Conservation (phyloP, 2,888 invertebrate species). For the Aleiodes testaceus region DNA sequence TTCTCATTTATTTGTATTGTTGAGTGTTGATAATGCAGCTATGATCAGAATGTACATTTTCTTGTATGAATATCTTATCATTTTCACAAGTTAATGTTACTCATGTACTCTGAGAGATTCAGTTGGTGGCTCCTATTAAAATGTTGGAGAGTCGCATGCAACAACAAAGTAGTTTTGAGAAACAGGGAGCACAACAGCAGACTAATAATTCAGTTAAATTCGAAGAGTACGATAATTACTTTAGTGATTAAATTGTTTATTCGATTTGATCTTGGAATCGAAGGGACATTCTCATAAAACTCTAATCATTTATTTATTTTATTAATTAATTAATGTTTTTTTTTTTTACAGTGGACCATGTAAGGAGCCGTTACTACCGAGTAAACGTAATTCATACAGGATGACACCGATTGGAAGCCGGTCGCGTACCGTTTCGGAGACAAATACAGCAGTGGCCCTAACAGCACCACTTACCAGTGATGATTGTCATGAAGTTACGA, state of each 20-base stretch:
- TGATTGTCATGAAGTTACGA: constrained; percentile 63
- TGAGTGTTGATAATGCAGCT: background rate
- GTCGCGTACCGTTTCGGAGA: constrained; percentile 66
- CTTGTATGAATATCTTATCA: constrained; percentile 36
- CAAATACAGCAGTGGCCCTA: constrained; percentile 56
- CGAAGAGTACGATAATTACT: constrained; percentile 58
- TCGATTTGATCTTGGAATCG: background rate
- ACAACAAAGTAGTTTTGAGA: constrained; percentile 53
- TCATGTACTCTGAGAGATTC: constrained; percentile 58
- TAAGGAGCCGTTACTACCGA: constrained; percentile 66
- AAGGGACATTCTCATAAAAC: too few relatives aligned
- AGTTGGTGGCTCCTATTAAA: constrained; percentile 59
- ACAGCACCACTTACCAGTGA: constrained; percentile 55
- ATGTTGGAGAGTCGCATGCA: constrained; percentile 67
- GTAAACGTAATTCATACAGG: constrained; percentile 62
- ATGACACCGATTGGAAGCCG: constrained; percentile 68
- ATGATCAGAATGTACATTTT: background rate
- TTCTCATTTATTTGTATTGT: constrained; percentile 31
- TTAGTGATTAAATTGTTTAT: background rate
- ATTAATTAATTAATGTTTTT: background rate
- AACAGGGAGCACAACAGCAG: constrained; percentile 49
- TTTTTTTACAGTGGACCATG: constrained; percentile 66
- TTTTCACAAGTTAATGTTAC: constrained; percentile 51
- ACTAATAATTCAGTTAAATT: constrained; percentile 56
- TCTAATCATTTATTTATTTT: too few relatives aligned